Percentiles rank a stretch among this genome's conserved stretches.
Conservation (phyloP, 2,797 vertebrate genomes). For the Enteromius thamalakanensis region DNA sequence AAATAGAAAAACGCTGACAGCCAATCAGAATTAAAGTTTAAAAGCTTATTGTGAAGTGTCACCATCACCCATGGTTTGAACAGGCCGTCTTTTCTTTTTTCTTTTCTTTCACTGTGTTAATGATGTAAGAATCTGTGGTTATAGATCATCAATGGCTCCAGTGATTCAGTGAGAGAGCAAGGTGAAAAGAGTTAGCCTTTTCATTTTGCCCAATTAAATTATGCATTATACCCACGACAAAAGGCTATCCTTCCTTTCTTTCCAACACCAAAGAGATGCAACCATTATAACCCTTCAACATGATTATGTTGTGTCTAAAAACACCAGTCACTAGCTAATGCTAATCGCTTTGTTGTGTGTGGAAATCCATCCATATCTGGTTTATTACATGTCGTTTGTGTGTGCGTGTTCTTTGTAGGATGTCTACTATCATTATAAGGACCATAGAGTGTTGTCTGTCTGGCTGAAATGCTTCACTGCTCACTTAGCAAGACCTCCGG, state of each 20-base stretch:
- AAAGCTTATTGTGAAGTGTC: too few relatives aligned
- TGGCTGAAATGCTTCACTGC: constrained; percentile 25
- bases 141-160: neutral
- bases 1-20: too few relatives aligned
- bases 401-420: neutral
- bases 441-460: neutral
- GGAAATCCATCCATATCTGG: neutral
- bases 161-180: neutral
- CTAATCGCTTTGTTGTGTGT: constrained; percentile 9
- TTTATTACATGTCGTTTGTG: neutral
- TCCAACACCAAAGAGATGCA: neutral
- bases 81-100: too few relatives aligned
- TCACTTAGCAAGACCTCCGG: constrained; percentile 21
- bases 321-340: neutral
- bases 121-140: neutral
- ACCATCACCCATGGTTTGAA: too few relatives aligned
- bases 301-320: neutral
- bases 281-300: neutral
- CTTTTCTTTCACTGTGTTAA: too few relatives aligned
- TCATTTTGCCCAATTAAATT: neutral
- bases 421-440: neutral
- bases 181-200: neutral
- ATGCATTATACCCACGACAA: neutral
- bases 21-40: too few relatives aligned
- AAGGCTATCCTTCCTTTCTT: neutral